Evolutionary conservation across 2,113 vertebrate genomes (phyloP).

Genomic region (human (Homo sapiens)): DNA sequence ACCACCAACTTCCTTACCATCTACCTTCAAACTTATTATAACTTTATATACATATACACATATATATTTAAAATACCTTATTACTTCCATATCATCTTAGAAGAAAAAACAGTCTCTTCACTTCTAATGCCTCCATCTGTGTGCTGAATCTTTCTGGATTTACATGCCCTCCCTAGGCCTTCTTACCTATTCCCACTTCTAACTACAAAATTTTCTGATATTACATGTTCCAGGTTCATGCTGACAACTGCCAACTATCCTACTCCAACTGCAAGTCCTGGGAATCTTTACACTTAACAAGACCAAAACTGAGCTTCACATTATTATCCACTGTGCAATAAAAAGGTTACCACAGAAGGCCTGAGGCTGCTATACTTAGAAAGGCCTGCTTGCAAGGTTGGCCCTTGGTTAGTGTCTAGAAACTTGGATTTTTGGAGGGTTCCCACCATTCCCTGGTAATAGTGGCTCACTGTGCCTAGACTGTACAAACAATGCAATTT

Average conservation of each 20-base stretch:
- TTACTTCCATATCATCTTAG: neutral
- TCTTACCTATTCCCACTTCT: neutral
- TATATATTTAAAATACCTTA: neutral
- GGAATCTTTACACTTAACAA: neutral
- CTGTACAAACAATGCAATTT: neutral
- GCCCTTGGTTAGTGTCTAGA: neutral
- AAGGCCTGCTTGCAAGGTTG: neutral
- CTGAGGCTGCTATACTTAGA: neutral
- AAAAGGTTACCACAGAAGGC: neutral
- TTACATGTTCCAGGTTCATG: neutral
- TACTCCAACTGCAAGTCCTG: neutral
- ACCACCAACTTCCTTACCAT: neutral
- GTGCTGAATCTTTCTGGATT: slow-evolving; percentile 47
- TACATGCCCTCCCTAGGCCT: neutral
- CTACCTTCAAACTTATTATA: neutral
- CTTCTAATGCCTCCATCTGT: neutral
- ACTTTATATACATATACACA: neutral
- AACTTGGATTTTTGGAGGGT: neutral
- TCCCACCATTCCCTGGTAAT: neutral
- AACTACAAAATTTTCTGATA: neutral
- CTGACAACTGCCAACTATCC: neutral
- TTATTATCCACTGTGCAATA: neutral
- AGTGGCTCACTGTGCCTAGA: neutral
- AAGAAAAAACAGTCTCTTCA: slow-evolving; percentile 1
- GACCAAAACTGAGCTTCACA: neutral